Evolutionary conservation across 2,888 invertebrate genomes (phyloP).

Genomic region (Helleia helle): DNA sequence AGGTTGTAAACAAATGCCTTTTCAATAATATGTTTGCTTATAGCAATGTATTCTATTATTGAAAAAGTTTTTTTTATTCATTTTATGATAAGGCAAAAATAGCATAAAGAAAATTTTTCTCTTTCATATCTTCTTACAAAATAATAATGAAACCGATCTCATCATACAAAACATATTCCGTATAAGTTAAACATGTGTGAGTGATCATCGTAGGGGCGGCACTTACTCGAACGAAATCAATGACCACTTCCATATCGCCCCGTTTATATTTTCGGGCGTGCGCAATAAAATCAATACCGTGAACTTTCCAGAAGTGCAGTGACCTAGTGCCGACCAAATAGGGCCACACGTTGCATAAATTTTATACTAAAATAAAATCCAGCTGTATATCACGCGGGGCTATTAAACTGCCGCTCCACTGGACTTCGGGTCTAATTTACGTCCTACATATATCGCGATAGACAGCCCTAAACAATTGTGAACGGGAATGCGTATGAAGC

Average conservation of each 20-base stretch:
- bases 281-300: constrained; percentile 73
- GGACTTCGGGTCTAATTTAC: constrained; percentile 10
- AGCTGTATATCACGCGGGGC: constrained; percentile 21
- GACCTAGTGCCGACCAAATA: constrained; percentile 54
- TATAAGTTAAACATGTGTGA: no score
- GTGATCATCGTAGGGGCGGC: constrained; percentile 20
- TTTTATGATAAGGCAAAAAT: no score
- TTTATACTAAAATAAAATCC: constrained; percentile 40
- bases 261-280: constrained; percentile 70
- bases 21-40: no score
- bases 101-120: no score
- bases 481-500: constrained; percentile 35
- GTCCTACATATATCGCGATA: constrained; percentile 9
- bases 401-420: constrained; percentile 27
- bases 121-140: no score
- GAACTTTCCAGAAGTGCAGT: constrained; percentile 67
- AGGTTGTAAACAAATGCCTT: no score
- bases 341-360: constrained; percentile 54
- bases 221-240: constrained; percentile 33
- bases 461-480: constrained; percentile 13
- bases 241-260: constrained; percentile 36
- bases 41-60: no score
- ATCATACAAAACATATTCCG: no score
- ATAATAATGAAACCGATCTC: no score
- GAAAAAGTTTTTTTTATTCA: no score